Evolutionary conservation across 1,140 invertebrate genomes (phyloP), one percentile per base, ranked within the genome.

Genomic region (Ridgeia piscesae): DNA sequence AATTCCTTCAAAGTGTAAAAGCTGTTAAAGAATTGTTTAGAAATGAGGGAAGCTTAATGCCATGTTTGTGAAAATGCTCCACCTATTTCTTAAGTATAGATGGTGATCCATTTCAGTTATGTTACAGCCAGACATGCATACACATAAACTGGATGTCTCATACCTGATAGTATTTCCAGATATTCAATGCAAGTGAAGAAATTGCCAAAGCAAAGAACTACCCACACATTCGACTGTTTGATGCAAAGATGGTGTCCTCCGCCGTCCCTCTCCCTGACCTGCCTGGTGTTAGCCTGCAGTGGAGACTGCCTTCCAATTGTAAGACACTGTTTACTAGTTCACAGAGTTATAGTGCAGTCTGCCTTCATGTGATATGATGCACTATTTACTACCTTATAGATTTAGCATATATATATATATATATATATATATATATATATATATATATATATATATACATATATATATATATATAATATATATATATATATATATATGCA

Each of bases 141-240:
- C 27, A 77, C 27, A 21, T 42, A 42, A 42, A 42, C 42, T 42
- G 4, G 42, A 42, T 42, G 42, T 6, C 42, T 42, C 4, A 14
- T 77, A 14, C 11, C 4, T 31, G 0, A 0, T 77, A 21, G 11
- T 77, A 77, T 77, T 77, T 77, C 11, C 21, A 90, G 89, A 90
- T 90, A n/a, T 77, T 92, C n/a, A 92, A 92, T 77, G 91, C 1
- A 77, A 48, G 35, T 8, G 35, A 31, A 50, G 91, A 92, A 34
- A 92, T 92, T 50, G 91, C 91, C 27, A 33, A 31, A 6, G 91
- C 91, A 50, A 58, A 33, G 21, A 92, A 92, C 48, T 92, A 50
- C 33, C 91, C 91, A n/a, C 35, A 92, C 27, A 77, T 92, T 8
- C 91, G 91, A 6, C 14, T 92, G 34, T 92, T 92, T 34, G 33